phyloP scores from a whole-genome alignment of 2,888 invertebrate genomes.

The Mythimna albipuncta region DNA sequence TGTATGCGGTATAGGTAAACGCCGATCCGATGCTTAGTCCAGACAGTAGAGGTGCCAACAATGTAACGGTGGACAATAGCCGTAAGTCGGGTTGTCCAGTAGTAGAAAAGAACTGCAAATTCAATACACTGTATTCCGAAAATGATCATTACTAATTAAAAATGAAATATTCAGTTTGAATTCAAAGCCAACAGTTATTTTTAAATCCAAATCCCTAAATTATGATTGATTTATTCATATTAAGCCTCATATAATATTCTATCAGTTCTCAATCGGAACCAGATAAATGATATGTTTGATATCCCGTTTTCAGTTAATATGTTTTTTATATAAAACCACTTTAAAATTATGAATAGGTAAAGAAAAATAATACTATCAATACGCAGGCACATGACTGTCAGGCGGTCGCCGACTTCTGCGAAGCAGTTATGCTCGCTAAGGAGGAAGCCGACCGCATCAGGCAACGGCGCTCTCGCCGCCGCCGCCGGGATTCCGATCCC shows the following conservation, averaged over 20 bases:
- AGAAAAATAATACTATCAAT: neutral
- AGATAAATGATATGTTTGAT: conserved; percentile 7
- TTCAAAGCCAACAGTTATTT: conserved; percentile 22
- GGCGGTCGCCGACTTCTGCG: too few species aligned
- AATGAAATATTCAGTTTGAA: neutral
- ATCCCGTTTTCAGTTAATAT: conserved; percentile 4
- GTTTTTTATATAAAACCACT: neutral
- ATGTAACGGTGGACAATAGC: too few species aligned
- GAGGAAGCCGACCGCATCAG: too few species aligned
- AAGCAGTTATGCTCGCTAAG: too few species aligned
- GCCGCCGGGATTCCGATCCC: too few species aligned
- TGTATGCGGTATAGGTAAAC: too few species aligned
- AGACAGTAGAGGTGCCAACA: too few species aligned
- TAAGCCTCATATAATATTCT: conserved; percentile 34
- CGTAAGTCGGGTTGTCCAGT: too few species aligned
- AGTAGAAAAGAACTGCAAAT: neutral
- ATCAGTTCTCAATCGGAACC: conserved; percentile 11
- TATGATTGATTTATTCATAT: conserved; percentile 35
- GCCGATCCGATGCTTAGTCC: too few species aligned
- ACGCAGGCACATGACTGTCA: neutral
- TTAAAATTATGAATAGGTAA: neutral
- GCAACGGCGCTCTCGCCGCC: too few species aligned
- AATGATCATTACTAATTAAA: conserved; percentile 1
- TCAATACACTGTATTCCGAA: neutral
- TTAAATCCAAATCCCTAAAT: conserved; percentile 2